Base-by-base conservation (phyloP, 1,140 invertebrate species). In the Nebria ingens region DNA sequence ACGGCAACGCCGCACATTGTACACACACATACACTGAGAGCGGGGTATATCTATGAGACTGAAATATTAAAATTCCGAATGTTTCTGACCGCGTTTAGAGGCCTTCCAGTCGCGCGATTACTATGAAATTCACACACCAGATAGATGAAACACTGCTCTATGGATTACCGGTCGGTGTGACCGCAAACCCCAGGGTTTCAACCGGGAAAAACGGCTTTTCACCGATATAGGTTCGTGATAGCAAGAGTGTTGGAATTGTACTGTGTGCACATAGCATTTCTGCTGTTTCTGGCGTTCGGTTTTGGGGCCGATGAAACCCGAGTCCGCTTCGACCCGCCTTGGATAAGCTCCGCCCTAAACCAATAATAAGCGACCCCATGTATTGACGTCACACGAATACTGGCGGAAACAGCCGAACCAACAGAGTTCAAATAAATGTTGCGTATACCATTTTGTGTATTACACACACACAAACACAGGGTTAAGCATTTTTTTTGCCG, bases 391-490 rank as follows among this genome's bases (percentile, higher is more conserved):
- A 66, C 21, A 40, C 66, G 65, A 61, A 45, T 3, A n/a, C 23
- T 21, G n/a, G 56, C 67, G 66, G 64, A 56, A 19, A 2, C 22
- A 9, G 15, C 21, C 53, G 19, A 9, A 58, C 59, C 62, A 60
- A n/a, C 22, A 13, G 38, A n/a, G 15, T 19, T 56, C 53, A 52
- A 56, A n/a, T n/a, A n/a, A 57, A 56, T 61, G 59, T 40, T 51
- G 54, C 58, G 58, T 62, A 62, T 65, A 65, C 66, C 66, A 68
- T 68, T 68, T 69, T 68, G 66, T 68, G 40, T 45, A n/a, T 61
- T 42, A 45, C 54, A 59, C 58, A 57, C 61, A 56, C 63, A 57
- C 58, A 54, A 45, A n/a, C n/a, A n/a, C n/a, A 17, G 40, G 40
- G 40, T 45, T 9, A 45, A n/a, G n/a, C 40, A 45, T 45, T 51